These are phyloP conservation scores for Chorisops tibialis DNA, from an alignment of 2,888 invertebrate genomes.

Conservation along the genomic window DNA sequence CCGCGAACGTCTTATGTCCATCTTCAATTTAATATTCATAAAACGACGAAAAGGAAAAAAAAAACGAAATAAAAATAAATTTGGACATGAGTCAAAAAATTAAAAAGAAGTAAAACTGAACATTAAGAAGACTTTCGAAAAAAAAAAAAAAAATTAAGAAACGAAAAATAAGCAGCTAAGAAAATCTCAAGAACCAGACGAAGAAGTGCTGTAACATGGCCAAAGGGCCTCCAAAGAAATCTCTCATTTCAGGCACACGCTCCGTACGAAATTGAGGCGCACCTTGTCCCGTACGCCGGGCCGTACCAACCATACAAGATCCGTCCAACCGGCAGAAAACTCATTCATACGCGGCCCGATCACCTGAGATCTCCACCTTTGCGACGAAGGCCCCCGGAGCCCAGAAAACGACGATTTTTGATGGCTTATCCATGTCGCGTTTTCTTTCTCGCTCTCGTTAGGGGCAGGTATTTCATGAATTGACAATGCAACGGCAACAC, in stretches of 20 bases:
- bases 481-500: slow-evolving; percentile 11
- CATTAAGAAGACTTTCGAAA: too few species aligned
- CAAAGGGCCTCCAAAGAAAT: slow-evolving; percentile 3
- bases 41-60: slow-evolving; percentile 2
- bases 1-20: background rate
- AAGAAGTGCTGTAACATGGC: slow-evolving; percentile 10
- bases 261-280: background rate
- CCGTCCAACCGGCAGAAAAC: background rate
- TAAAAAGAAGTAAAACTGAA: slow-evolving; percentile 9
- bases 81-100: slow-evolving; percentile 13
- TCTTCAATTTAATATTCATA: background rate
- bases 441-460: background rate
- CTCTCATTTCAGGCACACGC: slow-evolving; percentile 1
- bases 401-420: slow-evolving; percentile 4
- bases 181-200: background rate
- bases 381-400: background rate
- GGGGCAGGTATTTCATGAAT: slow-evolving; percentile 6
- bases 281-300: background rate
- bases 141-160: background rate
- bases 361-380: background rate
- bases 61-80: slow-evolving; percentile 2
- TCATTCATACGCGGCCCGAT: slow-evolving; percentile 11
- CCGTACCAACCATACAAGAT: background rate
- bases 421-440: background rate
- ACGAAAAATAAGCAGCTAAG: background rate